Conservation (phyloP, 2,113 vertebrate species). For the Antechinus flavipes region DNA sequence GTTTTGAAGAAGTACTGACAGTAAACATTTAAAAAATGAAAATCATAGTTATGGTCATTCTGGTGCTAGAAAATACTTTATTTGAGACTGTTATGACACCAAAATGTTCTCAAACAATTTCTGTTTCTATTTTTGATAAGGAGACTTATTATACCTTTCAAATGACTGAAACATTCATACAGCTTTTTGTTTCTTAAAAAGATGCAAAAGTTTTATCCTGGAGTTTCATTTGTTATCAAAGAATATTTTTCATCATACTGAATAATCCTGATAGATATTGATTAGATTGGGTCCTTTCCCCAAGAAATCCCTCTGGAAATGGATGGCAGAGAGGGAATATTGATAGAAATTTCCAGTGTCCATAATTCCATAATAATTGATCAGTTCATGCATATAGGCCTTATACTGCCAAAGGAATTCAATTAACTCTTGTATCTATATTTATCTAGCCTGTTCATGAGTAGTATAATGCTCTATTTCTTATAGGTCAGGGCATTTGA, state of each 20-base stretch:
- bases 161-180: conserved; percentile 10
- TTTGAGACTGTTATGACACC: conserved; percentile 24
- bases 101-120: conserved; percentile 13
- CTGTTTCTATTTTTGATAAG: conserved; percentile 8
- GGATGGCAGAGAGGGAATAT: not conserved
- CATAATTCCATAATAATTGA: not conserved
- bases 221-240: conserved; percentile 28
- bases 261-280: not conserved
- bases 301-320: not conserved
- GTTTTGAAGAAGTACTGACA: conserved; percentile 32
- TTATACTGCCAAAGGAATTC: not conserved
- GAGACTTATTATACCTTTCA: conserved; percentile 15
- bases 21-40: conserved; percentile 51
- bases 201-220: conserved; percentile 38
- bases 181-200: conserved; percentile 43
- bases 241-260: not conserved
- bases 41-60: conserved; percentile 51
- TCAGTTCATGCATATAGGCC: not conserved
- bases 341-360: not conserved
- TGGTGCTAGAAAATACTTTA: conserved; percentile 52
- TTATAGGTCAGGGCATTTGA: not conserved
- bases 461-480: not conserved
- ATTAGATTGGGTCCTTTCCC: not conserved
- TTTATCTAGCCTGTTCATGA: not conserved
- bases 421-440: not conserved